Base-by-base conservation (phyloP, 2,797 vertebrate species). In the Chaetodon trifasciatus region DNA sequence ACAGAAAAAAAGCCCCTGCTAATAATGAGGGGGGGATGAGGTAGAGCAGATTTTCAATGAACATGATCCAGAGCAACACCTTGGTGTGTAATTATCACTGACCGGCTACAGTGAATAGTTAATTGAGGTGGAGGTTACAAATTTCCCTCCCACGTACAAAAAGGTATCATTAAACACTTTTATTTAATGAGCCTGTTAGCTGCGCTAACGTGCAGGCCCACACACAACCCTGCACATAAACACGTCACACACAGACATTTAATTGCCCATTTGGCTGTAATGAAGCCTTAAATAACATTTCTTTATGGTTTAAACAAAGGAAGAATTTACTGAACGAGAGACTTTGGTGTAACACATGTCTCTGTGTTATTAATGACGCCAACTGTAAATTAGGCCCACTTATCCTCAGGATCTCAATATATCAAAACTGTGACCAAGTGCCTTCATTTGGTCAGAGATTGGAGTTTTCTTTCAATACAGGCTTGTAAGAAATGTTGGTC, bases 101-200 rank as follows among this genome's bases (percentile, higher is more conserved):
- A 76, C 53, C 87, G 79, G 80, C 63, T 83, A 78, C 81, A 76
- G 46, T 49, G 61, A 74, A 57, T 67, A 88, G 83, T 67, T 92
- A 88, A 89, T 86, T 90, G 88, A 94, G 61, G 86, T 91, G 85
- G 81, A 91, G 78, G 84, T 91, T 87, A 91, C 70, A 91, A 64
- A 88, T 86, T 40, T 83, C 32, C 77, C 88, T 88, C 88, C 88
- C 79, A 92, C 87, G 24, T 85, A 56, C 69, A 81, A 82, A 83
- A 72, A 68, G 39, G 42, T 47, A 83, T 76, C 84, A 88, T 90
- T 86, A 89, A 90, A 92, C 84, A 82, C 79, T 86, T 89, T 78
- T 83, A 78, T 88, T 90, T 94, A 93, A 94, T 91, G 91, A 93
- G 90, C 85, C 85, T 60, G 86, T 86, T 87, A 58, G 82, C 58